Percentiles rank a stretch among this genome's conserved stretches.
Evolutionary conservation across 2,888 invertebrate species (phyloP).

Genomic region (Pollenia amentaria): DNA sequence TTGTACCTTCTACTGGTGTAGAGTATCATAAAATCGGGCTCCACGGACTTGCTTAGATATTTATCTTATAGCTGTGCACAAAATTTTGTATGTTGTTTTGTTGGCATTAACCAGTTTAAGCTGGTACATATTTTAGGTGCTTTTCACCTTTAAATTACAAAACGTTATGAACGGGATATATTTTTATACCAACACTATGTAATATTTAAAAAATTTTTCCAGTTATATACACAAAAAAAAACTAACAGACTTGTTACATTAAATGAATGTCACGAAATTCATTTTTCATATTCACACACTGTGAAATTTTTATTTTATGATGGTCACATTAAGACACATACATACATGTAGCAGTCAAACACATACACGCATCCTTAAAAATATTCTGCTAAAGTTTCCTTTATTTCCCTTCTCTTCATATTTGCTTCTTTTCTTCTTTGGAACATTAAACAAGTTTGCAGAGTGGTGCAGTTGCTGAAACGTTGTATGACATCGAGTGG

Average conservation of each 20-base stretch:
- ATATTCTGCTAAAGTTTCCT: too few relatives aligned
- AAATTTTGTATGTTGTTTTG: too few relatives aligned
- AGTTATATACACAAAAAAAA: not conserved
- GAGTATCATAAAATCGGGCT: too few relatives aligned
- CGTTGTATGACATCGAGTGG: slow-evolving; percentile 82
- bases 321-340: not conserved
- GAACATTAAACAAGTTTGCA: slow-evolving; percentile 65
- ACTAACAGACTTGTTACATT: slow-evolving; percentile 19
- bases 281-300: slow-evolving; percentile 25
- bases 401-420: not conserved
- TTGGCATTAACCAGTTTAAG: too few relatives aligned
- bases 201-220: not conserved
- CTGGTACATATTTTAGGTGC: too few relatives aligned
- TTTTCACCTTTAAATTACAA: too few relatives aligned
- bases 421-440: not conserved
- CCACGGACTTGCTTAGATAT: too few relatives aligned
- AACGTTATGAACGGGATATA: too few relatives aligned
- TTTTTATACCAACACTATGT: not conserved
- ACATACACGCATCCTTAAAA: too few relatives aligned
- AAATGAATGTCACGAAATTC: slow-evolving; percentile 24
- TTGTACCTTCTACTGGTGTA: too few relatives aligned
- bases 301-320: slow-evolving; percentile 32
- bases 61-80: too few relatives aligned
- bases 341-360: not conserved
- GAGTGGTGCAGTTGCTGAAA: slow-evolving; percentile 81